Conservation (phyloP, 2,888 invertebrate genomes). For the Eumerus sabulonum region DNA sequence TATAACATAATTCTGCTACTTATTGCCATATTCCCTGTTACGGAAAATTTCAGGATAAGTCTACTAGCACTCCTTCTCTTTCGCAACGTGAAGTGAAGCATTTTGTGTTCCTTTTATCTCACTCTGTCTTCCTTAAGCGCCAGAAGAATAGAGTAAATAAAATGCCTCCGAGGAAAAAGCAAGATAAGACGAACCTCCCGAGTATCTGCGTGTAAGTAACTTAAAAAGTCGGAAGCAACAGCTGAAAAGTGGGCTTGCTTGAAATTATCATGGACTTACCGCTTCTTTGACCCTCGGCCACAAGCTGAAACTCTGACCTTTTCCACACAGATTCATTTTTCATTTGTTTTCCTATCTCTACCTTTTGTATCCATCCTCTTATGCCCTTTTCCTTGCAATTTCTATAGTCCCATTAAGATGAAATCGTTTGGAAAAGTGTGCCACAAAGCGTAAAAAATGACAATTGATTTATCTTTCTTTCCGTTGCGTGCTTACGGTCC, state of each 20-base stretch:
- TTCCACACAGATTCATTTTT: constrained; percentile 1
- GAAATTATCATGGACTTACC: constrained; percentile 6
- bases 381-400: too few relatives aligned
- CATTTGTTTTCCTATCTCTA: constrained; percentile 3
- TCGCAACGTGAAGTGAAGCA: too few relatives aligned
- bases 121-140: too few relatives aligned
- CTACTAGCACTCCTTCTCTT: too few relatives aligned
- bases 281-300: neutral
- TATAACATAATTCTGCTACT: too few relatives aligned
- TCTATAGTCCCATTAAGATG: constrained; percentile 2
- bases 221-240: constrained; percentile 8
- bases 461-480: constrained; percentile 45
- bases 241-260: constrained; percentile 6
- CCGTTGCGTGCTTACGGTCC: neutral
- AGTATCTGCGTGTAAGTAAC: neutral
- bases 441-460: constrained; percentile 36
- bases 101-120: too few relatives aligned
- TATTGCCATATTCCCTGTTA: too few relatives aligned
- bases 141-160: too few relatives aligned
- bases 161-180: too few relatives aligned
- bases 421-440: constrained; percentile 38
- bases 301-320: constrained; percentile 17
- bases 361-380: neutral
- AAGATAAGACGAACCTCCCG: neutral
- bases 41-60: too few relatives aligned